Conservation (phyloP, 2,113 vertebrate species). For the Pelecanus crispus region DNA sequence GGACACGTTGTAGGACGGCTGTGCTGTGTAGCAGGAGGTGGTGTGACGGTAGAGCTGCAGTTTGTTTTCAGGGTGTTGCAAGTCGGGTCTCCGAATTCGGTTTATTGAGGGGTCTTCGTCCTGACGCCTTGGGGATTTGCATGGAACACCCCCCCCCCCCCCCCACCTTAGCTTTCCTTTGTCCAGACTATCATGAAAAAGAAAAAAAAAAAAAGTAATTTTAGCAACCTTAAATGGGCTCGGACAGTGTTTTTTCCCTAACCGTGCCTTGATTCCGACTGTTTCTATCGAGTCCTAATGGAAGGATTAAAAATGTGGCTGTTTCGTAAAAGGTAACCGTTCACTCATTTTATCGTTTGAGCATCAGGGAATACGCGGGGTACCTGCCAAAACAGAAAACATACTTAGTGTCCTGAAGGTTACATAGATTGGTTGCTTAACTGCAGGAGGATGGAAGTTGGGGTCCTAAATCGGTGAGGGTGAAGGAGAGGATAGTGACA, state of each 20-base stretch:
- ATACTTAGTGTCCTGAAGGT: rapidly evolving
- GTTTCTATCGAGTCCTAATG: background rate
- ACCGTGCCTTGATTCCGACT: background rate
- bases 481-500: background rate
- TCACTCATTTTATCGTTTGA: background rate
- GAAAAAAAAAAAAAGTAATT: background rate
- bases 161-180: background rate
- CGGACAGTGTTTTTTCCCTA: background rate
- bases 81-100: background rate
- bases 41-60: background rate
- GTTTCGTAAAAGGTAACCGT: background rate
- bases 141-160: too few relatives aligned
- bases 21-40: background rate
- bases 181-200: background rate
- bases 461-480: background rate
- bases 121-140: background rate
- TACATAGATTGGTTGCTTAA: background rate
- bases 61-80: background rate
- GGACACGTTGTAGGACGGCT: rapidly evolving
- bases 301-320: background rate
- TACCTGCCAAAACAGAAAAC: background rate
- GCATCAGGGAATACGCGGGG: rapidly evolving
- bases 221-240: background rate
- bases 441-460: background rate
- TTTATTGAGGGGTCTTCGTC: background rate